Base-by-base conservation (phyloP, 2,113 vertebrate species). In the Sprattus sprattus region DNA sequence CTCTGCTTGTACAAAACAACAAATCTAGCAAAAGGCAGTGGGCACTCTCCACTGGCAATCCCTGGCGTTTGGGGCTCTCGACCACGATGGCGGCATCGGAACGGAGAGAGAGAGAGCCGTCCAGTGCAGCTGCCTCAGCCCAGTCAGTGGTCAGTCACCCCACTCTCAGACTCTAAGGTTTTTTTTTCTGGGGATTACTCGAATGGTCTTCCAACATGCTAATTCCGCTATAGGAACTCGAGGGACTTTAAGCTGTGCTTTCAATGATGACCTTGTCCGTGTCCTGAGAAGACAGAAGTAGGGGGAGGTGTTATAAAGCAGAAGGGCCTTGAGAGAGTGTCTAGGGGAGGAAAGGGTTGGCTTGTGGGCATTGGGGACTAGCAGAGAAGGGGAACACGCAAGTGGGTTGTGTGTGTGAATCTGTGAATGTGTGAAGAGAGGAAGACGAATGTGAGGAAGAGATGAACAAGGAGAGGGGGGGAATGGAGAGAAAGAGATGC, bases 271-370 rank as follows among this genome's bases (percentile, higher is more conserved):
- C 90, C 92, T 90, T 94, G 91, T 94, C 94, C 91, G 90, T 94
- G 89, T 95, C 95, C 95, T 96, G 94, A 94, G 94, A 94, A 96
- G 92, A 95, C 91, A 95, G 88, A 93, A 91, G 91, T 39, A 3
- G 60, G 60, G n/a, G 71, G 71, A 83, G 89, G 88, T 89, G 90
- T 94, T 94, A 94, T 85, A 88, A 83, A 87, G 89, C 82, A 46
- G 85, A 84, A 84, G 85, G 67, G 54, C 64, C 64, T 28, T 25
- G 64, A 85, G 54, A 86, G 64, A 25, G 64, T 67, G 64, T 67
- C 64, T 25, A 28, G 28, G 28, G 60, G 71, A 13, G 32, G 25
- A 3, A 50, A 75, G 45, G 39, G 82, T 71, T 71, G n/a, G 32
- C 44, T n/a, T 80, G 45, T 1, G 11, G 6, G 85, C 32, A 82